Base-by-base conservation (phyloP, 2,797 vertebrate species). In the Sebastes aleutianus region DNA sequence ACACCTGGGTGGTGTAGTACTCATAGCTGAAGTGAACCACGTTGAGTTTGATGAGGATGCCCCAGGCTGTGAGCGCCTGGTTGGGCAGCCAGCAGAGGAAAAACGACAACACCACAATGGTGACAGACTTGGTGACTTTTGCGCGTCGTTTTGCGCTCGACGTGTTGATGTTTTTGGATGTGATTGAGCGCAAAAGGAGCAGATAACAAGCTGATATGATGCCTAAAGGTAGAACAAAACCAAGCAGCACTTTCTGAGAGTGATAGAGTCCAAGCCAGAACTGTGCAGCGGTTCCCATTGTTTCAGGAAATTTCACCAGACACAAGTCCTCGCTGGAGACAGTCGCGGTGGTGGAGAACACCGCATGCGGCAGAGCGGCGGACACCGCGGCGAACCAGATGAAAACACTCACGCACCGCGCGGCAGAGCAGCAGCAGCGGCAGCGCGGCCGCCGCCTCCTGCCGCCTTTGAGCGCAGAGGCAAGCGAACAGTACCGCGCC, bases 11-110 rank as follows among this genome's bases (percentile, higher is more conserved):
- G 81, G 96, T 91, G 93, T 99, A 99, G 85, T 98, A 99, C 78
- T 96, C 97, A 0, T 96, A 96, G 73, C 96, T 97, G 93, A 99
- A 99, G 71, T 96, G 96, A 18, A 97, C 96, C 7, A 93, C 96
- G 36, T 98, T 98, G 86, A 99, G 95, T 87, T 99, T 99, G 84
- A 99, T 95, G 26, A 99, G 95, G 78, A 99, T 96, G 4, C 98
- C 97, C 98, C 98, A 99, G 0, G 93, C 92, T 2, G 98, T 99
- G 47, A 99, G 95, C 0, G 97, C 97, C 90, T 99, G 98, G 89
- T 99, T 99, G 75, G 98, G 98, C 62, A 99, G 94, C 97, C 98
- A 99, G 89, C 98, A 99, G 71, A 99, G 92, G 90, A 99, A 99
- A 86, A 99, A 99, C 1, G 96, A 97, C 3, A 99, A 86, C 2